Base-by-base conservation (phyloP, 2,888 invertebrate species). In the Leucozona laternaria region DNA sequence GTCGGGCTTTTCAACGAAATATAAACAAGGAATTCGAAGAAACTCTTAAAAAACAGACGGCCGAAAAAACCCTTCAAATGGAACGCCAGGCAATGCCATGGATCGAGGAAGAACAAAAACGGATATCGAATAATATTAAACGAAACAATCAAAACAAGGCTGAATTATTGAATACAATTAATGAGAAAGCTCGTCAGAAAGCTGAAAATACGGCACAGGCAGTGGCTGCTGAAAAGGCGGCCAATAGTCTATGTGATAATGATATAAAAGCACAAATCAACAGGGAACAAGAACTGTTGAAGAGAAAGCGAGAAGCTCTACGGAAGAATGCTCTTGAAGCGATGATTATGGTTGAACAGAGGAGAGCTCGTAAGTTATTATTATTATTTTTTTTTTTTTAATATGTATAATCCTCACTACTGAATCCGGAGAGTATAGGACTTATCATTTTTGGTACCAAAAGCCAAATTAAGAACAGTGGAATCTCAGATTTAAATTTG, bases 71-170 rank as follows among this genome's bases (percentile, higher is more conserved):
- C 1, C 89, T 91, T 62, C 90, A 91, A 50, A 89, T 89, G 72
- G 88, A 89, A 28, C 89, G 90, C 4, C 92, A 93, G 86, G 91
- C 93, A 82, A 89, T 91, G 80, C 90, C 91, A 37, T 91, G 91
- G 72, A 90, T 93, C 6, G 89, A 92, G 55, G 90, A 91, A 62
- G 91, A 92, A 25, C 90, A 92, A 72, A 57, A 82, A 66, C 90
- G 92, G 17, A 90, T 92, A 70, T 89, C 90, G 50, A 89, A 90
- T 13, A 89, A 84, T 0, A 89, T 89, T 8, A 89, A 89, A 13
- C 89, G 90, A 37, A 88, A 88, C 34, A 88, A 90, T 62, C 89
- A 90, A 34, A 91, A 91, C 83, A 91, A 91, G 71, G 89, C 88
- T 0, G 92, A 91, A 15, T 78, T 92, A 2, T 77, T 90, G 11